Base-by-base conservation (phyloP, 37 sponge, comb jelly and placozoan genomes). In the Crambe crambe region DNA sequence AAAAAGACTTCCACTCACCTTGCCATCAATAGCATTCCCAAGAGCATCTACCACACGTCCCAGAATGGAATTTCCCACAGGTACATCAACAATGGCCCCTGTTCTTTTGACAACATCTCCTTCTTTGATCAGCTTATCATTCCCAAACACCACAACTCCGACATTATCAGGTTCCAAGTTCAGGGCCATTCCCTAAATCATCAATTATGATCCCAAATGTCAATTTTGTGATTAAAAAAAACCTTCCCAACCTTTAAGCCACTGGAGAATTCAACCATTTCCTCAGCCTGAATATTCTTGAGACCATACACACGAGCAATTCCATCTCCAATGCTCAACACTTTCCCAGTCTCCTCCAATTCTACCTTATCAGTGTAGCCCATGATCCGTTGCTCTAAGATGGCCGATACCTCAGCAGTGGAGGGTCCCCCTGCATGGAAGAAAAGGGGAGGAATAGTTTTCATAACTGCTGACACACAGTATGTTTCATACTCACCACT, bases 291-390 rank as follows among this genome's bases (percentile, higher is more conserved):
- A 70, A 95, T 95, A 90, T 98, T 98, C 83, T 98, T 95, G 51
- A 98, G 92, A n/a, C 99, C 99, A 80, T 93, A 98, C 32, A 98
- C 99, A 72, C 99, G 94, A 42, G 99, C 99, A 79, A 98, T 98
- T 35, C 99, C 99, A 84, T 98, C 99, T 30, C 99, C 99, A 78
- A 98, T 95, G 42, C 87, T 90, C 64, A 98, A 77, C 25, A 98
- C 99, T n/a, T 96, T 79, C 60, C 99, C 99, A 3, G 99, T 98
- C 88, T 98, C 99, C 71, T 95, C 96, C 54, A 98, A 80, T 40
- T 98, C 91, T 0, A 91, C 90, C 74, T 95, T 87, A 37, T 84
- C 88, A 38, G 78, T 79, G 73, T 88, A 88, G 10, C 94, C 96
- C 74, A 95, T 54, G 83, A 98, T 95, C 39, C 94, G 72, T 78